These are phyloP conservation scores for Matsumyia berberina DNA, from an alignment of 2,888 invertebrate species.

Conservation along the genomic window DNA sequence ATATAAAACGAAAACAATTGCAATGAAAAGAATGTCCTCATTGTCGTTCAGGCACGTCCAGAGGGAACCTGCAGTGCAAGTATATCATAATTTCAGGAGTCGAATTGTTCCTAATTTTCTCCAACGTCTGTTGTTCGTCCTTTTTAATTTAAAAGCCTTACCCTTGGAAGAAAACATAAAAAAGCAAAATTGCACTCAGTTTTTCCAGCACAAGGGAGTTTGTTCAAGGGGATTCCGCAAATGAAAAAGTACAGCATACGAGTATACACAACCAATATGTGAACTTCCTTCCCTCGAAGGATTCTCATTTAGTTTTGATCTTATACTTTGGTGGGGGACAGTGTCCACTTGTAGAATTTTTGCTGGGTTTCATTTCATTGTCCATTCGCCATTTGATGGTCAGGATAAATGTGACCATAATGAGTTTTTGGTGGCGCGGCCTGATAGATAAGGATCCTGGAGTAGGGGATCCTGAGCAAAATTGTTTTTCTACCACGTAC, in stretches of 20 bases:
- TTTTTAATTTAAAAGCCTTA: constrained; percentile 62
- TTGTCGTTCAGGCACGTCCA: constrained; percentile 16
- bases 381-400: constrained; percentile 61
- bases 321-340: constrained; percentile 32
- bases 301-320: constrained; percentile 49
- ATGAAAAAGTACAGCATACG: constrained; percentile 49
- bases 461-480: constrained; percentile 3
- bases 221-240: constrained; percentile 29
- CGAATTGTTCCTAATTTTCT: constrained; percentile 46
- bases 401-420: constrained; percentile 74
- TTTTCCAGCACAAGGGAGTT: neutral
- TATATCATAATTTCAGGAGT: constrained; percentile 62
- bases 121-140: constrained; percentile 30
- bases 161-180: constrained; percentile 14
- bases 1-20: constrained; percentile 52
- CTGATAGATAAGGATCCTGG: constrained; percentile 40
- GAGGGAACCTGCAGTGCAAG: constrained; percentile 38
- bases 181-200: constrained; percentile 37
- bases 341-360: constrained; percentile 70
- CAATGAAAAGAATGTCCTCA: constrained; percentile 53
- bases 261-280: constrained; percentile 3
- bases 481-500: constrained; percentile 56
- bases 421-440: constrained; percentile 76
- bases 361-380: constrained; percentile 55
- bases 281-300: constrained; percentile 13